A percentile compares a stretch with the other conserved stretches of the same genome.
Evolutionary conservation across 2,113 vertebrate species (phyloP).

Genomic region (Rhizomys pruinosus): DNA sequence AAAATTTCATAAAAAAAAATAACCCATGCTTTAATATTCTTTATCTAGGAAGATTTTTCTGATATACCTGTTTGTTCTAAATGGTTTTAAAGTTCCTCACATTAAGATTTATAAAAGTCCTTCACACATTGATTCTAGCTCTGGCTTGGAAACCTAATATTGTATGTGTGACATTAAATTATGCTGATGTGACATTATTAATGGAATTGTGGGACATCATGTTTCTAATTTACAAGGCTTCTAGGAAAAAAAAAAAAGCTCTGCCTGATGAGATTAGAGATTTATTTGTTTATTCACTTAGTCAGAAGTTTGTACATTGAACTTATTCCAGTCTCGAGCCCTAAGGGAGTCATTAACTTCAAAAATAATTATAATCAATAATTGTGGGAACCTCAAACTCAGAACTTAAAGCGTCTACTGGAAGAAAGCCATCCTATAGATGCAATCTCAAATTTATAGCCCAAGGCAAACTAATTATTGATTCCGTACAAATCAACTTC

Average conservation of each 20-base stretch:
- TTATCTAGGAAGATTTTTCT: not conserved
- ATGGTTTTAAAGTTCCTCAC: slow-evolving; percentile 28
- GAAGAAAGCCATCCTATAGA: slow-evolving; percentile 31
- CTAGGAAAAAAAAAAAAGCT: slow-evolving; percentile 81
- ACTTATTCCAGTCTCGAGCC: slow-evolving; percentile 82
- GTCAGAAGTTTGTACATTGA: slow-evolving; percentile 84
- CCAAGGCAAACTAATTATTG: slow-evolving; percentile 59
- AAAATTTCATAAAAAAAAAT: slow-evolving; percentile 22
- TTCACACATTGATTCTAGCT: slow-evolving; percentile 30
- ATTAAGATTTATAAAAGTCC: slow-evolving; percentile 50
- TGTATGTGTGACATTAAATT: slow-evolving; percentile 77
- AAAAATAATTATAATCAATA: slow-evolving; percentile 87
- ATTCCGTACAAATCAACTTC: slow-evolving; percentile 64
- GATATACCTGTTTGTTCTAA: slow-evolving; percentile 29
- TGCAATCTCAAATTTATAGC: slow-evolving; percentile 65
- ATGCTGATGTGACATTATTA: slow-evolving; percentile 84
- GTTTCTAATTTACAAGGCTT: slow-evolving; percentile 84
- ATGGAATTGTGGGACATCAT: slow-evolving; percentile 76
- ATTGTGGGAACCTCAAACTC: slow-evolving; percentile 59
- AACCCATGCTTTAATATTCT: not conserved
- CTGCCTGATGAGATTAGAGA: slow-evolving; percentile 86
- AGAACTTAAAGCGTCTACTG: slow-evolving; percentile 58
- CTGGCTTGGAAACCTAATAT: slow-evolving; percentile 73
- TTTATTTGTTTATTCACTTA: slow-evolving; percentile 88
- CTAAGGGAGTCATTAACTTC: slow-evolving; percentile 86